Percentiles rank a stretch among this genome's conserved stretches.
phyloP scores from a whole-genome alignment of 2,888 invertebrate genomes.

The Gandaritis pyraliata region DNA sequence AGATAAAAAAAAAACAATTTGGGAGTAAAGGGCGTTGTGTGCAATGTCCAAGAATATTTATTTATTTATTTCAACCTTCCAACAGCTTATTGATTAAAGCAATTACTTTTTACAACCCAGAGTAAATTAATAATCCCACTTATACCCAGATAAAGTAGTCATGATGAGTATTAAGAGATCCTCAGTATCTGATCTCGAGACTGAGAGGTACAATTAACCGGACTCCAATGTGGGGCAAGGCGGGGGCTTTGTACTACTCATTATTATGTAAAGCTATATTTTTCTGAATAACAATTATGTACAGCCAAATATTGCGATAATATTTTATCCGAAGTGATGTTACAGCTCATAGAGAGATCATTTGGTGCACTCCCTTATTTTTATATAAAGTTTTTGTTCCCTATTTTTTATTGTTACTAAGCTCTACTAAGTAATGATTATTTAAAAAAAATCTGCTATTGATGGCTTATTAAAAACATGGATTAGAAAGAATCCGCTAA shows the following conservation, averaged over 20 bases:
- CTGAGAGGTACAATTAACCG: slow-evolving; percentile 64
- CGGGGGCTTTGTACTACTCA: slow-evolving; percentile 51
- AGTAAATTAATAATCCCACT: slow-evolving; percentile 21
- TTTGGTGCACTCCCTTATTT: background rate
- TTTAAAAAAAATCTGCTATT: too few species aligned
- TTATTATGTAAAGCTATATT: slow-evolving; percentile 52
- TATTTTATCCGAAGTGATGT: slow-evolving; percentile 19
- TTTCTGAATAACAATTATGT: slow-evolving; percentile 47
- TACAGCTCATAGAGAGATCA: slow-evolving; percentile 9
- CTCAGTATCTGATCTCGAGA: slow-evolving; percentile 58
- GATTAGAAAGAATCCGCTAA: too few species aligned
- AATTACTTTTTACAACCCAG: slow-evolving; percentile 11
- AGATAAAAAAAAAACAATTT: too few species aligned
- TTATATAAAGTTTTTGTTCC: background rate
- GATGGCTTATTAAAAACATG: too few species aligned
- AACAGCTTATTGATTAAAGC: slow-evolving; percentile 28
- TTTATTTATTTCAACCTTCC: background rate
- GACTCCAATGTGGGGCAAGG: slow-evolving; percentile 56
- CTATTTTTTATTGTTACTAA: background rate
- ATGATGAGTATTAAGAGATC: slow-evolving; percentile 49
- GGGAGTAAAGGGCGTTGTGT: too few species aligned
- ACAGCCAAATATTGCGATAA: slow-evolving; percentile 36
- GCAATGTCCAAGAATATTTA: too few species aligned
- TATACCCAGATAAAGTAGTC: slow-evolving; percentile 17
- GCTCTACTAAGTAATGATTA: too few species aligned